Evolutionary conservation across 2,888 invertebrate species (phyloP), one percentile per base, ranked within the genome.

Genomic region (Apotomis betuletana): DNA sequence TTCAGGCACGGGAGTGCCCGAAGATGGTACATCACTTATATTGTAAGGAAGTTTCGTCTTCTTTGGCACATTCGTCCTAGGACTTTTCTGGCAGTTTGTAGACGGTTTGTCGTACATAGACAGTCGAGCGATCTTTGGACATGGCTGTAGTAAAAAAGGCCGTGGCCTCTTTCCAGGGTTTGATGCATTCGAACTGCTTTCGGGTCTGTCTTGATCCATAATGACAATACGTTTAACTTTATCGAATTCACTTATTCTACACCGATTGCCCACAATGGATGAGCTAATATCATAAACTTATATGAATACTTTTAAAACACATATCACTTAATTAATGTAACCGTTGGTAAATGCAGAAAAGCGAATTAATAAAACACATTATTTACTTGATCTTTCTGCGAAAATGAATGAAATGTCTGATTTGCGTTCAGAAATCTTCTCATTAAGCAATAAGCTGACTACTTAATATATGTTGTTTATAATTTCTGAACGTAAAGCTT

Each of bases 1-100:
- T 12, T 93, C 91, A 69, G 93, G 91, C 4, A 95, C 94, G 27
- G 87, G 87, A 9, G 94, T 94, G 0, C 95, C 95, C 74, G 90
- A 83, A 9, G 88, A 79, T 44, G 94, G 94, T 1, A 94, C 87
- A 82, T 90, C 88, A 77, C 81, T 87, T 62, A 82, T 87, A 65
- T 87, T 85, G 74, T 89, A 91, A 27, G 84, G 77, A 62, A 87
- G 74, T 79, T 86, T 89, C 13, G 79, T 69, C 74, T 85, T 88
- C 75, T 85, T 89, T 13, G 85, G 78, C 38, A 84, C 83, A 75
- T 79, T 81, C 8, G 85, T 79, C 8, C 82, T 77, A 70, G 82
- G 78, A 78, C 88, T 90, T 77, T 87, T 90, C 2, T 85, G 80
- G 46, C 86, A 84, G 79, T 87, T 89, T 6, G 88, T 86, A 58